Evolutionary conservation across 2,797 vertebrate species (phyloP).

Genomic region (Arrhamphus sclerolepis): DNA sequence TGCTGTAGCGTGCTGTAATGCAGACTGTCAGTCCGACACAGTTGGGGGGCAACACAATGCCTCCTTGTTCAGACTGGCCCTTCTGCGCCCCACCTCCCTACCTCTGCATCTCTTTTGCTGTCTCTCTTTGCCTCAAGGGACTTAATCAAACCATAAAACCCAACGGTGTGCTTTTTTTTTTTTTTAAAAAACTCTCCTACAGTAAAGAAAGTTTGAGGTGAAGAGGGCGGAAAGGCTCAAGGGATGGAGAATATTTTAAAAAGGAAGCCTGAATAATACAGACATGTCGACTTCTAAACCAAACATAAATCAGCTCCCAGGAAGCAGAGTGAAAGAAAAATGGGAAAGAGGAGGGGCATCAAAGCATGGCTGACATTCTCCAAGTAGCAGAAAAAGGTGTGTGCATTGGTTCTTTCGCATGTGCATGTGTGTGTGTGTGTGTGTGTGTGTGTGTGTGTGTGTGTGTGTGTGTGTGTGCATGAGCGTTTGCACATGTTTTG

Average conservation of each 20-base stretch:
- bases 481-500: slow-evolving; percentile 20
- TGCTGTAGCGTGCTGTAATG: slow-evolving; percentile 74
- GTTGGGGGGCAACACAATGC: slow-evolving; percentile 77
- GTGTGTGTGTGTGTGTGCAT: slow-evolving; percentile 11
- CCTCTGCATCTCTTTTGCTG: slow-evolving; percentile 49
- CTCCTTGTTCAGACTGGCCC: slow-evolving; percentile 75
- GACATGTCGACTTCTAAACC: slow-evolving; percentile 47
- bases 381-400: slow-evolving; percentile 39
- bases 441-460: slow-evolving; percentile 10
- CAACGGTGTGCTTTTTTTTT: slow-evolving; percentile 32
- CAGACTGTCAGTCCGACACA: slow-evolving; percentile 75
- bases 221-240: slow-evolving; percentile 10
- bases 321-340: slow-evolving; percentile 46
- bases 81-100: slow-evolving; percentile 61
- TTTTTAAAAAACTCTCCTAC: not conserved
- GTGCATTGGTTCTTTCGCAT: slow-evolving; percentile 25
- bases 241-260: slow-evolving; percentile 25
- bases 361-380: slow-evolving; percentile 73
- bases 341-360: slow-evolving; percentile 54
- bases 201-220: slow-evolving; percentile 4
- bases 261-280: slow-evolving; percentile 45
- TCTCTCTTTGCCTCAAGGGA: slow-evolving; percentile 44
- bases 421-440: slow-evolving; percentile 15
- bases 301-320: slow-evolving; percentile 72
- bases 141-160: slow-evolving; percentile 59